Percentiles rank a stretch among this genome's conserved stretches.
These are phyloP conservation scores for Drosophila insularis DNA, from an alignment of 1,140 invertebrate genomes.

Conservation along the genomic window DNA sequence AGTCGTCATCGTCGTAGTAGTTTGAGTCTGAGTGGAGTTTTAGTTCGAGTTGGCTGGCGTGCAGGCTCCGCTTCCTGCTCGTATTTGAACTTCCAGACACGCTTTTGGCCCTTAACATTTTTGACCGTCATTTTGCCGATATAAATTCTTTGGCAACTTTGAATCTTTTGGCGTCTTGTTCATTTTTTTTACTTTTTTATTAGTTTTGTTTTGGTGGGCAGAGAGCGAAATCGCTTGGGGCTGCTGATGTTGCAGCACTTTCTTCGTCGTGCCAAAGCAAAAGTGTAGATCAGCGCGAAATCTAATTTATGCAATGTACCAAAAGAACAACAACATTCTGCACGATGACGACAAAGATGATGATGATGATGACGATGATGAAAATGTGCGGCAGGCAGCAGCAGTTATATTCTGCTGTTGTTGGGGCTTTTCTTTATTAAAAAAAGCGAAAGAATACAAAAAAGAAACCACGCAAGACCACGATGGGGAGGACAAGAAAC, in stretches of 20 bases:
- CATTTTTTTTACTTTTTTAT: conserved; percentile 29
- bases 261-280: conserved; percentile 68
- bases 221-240: conserved; percentile 64
- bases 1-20: conserved; percentile 20
- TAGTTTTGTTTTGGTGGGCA: conserved; percentile 10
- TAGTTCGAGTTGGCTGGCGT: conserved; percentile 31
- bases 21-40: conserved; percentile 27
- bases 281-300: conserved; percentile 78
- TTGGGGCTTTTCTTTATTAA: conserved; percentile 37
- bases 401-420: conserved; percentile 53
- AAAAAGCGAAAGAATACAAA: conserved; percentile 27
- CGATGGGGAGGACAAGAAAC: conserved; percentile 58
- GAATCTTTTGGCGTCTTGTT: conserved; percentile 14
- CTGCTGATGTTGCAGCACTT: conserved; percentile 54
- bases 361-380: conserved; percentile 38
- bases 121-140: conserved; percentile 79
- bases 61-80: conserved; percentile 52
- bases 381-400: conserved; percentile 52
- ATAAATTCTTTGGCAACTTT: conserved; percentile 69
- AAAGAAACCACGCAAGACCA: conserved; percentile 35
- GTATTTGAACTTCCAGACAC: conserved; percentile 80
- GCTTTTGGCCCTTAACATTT: conserved; percentile 81
- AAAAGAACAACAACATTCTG: conserved; percentile 72
- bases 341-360: conserved; percentile 65
- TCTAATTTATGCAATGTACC: conserved; percentile 75